Conservation (phyloP, 1,140 invertebrate species). For the Drosophila rufa region DNA sequence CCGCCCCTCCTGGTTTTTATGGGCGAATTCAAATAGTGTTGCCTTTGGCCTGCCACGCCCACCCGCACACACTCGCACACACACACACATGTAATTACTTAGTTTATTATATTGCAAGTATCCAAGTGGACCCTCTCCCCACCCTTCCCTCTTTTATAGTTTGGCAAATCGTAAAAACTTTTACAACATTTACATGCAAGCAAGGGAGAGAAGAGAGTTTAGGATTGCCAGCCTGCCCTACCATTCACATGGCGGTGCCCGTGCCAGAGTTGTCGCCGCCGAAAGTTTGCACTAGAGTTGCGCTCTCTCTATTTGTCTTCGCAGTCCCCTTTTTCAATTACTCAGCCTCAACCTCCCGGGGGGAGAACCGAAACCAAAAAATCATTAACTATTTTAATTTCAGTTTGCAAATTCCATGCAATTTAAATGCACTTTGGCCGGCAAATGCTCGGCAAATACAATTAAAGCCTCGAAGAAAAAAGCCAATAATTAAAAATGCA, state of each 20-base stretch:
- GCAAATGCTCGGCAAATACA: conserved; percentile 77
- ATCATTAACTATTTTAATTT: conserved; percentile 83
- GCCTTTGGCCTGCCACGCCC: no score
- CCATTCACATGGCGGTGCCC: neutral
- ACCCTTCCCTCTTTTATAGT: conserved; percentile 69
- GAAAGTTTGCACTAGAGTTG: conserved; percentile 65
- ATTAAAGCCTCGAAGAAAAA: conserved; percentile 80
- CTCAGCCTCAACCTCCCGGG: conserved; percentile 16
- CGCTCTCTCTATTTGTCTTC: conserved; percentile 72
- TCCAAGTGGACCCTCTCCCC: conserved; percentile 22
- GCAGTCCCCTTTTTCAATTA: conserved; percentile 68
- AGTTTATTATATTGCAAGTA: conserved; percentile 82
- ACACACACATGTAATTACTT: conserved; percentile 74
- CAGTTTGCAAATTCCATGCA: conserved; percentile 81
- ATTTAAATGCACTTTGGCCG: conserved; percentile 74
- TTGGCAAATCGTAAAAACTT: conserved; percentile 83
- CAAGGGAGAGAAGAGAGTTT: conserved; percentile 28
- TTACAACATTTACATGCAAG: conserved; percentile 80
- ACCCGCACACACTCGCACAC: conserved; percentile 20
- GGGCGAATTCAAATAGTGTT: conserved; percentile 78
- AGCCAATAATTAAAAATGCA: conserved; percentile 82
- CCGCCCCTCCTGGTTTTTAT: conserved; percentile 70
- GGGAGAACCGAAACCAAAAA: conserved; percentile 60
- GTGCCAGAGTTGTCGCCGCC: conserved; percentile 70
- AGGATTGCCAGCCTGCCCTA: conserved; percentile 13